Conservation (phyloP, 2,113 vertebrate species). For the Lynx canadensis region DNA sequence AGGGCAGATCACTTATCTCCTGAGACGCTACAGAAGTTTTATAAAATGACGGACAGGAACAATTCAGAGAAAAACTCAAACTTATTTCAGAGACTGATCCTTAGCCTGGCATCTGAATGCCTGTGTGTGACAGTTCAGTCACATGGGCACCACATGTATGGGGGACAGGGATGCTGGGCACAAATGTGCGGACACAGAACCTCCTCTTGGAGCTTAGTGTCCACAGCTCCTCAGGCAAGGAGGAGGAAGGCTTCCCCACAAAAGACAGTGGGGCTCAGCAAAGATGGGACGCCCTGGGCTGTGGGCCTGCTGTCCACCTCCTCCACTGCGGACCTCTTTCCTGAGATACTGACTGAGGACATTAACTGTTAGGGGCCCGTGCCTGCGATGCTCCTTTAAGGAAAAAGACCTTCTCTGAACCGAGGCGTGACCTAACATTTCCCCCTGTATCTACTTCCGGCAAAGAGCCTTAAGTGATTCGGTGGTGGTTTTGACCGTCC, state of each 20-base stretch:
- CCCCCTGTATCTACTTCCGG: background rate
- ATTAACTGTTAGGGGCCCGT: background rate
- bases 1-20: background rate
- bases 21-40: background rate
- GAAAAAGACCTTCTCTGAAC: background rate
- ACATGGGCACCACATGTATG: rapidly evolving
- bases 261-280: background rate
- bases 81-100: background rate
- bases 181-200: background rate
- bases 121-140: no score
- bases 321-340: background rate
- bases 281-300: background rate
- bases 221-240: no score
- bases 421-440: background rate
- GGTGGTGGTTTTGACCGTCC: rapidly evolving
- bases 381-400: background rate
- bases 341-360: background rate
- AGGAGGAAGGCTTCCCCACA: background rate
- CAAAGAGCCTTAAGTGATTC: background rate
- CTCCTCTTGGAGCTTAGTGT: no score
- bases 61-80: background rate
- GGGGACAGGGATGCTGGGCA: background rate
- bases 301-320: background rate
- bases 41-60: background rate
- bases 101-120: rapidly evolving